These are phyloP conservation scores for Esox masquinongy DNA, from an alignment of 2,797 vertebrate genomes.

Conservation along the genomic window DNA sequence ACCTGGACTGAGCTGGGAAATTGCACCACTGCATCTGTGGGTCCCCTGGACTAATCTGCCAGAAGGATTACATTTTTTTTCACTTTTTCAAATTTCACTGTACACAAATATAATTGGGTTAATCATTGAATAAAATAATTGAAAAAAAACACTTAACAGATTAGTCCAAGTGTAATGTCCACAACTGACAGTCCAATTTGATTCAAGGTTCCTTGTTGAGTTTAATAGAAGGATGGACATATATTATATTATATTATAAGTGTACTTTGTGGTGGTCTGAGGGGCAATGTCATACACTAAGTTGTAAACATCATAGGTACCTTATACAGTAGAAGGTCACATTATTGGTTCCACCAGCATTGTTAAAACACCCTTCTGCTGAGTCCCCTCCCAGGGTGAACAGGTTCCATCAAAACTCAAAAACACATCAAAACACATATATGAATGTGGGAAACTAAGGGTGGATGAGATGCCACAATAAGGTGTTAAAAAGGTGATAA, in stretches of 20 bases:
- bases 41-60: too few relatives aligned
- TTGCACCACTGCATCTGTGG: too few relatives aligned
- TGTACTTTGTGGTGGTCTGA: background rate
- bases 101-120: too few relatives aligned
- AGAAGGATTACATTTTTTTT: too few relatives aligned
- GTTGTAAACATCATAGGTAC: slow-evolving; percentile 31
- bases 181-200: background rate
- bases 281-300: background rate
- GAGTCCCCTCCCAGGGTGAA: slow-evolving; percentile 34
- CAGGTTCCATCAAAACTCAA: background rate
- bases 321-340: slow-evolving; percentile 49
- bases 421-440: background rate
- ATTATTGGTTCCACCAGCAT: slow-evolving; percentile 47
- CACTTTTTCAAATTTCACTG: too few relatives aligned
- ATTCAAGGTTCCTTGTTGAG: too few relatives aligned
- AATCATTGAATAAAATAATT: too few relatives aligned
- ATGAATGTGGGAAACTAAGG: background rate
- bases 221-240: too few relatives aligned
- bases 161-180: background rate
- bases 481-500: background rate
- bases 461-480: background rate
- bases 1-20: too few relatives aligned
- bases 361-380: slow-evolving; percentile 57
- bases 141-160: too few relatives aligned
- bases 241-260: too few relatives aligned